Evolutionary conservation across 2,888 invertebrate species (phyloP).

Genomic region (Pelosia muscerda): DNA sequence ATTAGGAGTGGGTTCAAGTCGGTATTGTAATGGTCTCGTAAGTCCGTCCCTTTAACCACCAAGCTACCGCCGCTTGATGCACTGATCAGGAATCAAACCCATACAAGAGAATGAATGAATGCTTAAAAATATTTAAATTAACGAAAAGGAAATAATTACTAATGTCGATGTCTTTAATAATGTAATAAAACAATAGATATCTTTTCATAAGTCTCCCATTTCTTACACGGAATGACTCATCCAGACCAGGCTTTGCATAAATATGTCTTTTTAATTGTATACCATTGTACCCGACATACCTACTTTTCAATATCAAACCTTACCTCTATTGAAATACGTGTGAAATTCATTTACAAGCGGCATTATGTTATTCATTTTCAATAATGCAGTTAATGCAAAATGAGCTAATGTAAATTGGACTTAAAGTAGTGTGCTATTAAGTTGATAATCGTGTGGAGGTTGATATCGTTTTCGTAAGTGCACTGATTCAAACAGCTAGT

Average conservation of each 20-base stretch:
- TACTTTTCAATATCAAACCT: constrained; percentile 48
- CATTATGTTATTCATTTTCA: constrained; percentile 20
- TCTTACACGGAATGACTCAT: constrained; percentile 78
- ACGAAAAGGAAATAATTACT: constrained; percentile 59
- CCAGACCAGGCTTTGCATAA: constrained; percentile 62
- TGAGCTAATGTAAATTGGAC: constrained; percentile 26
- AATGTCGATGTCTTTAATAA: constrained; percentile 41
- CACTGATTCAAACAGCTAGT: constrained; percentile 76
- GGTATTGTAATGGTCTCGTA: no score
- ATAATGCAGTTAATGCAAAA: constrained; percentile 37
- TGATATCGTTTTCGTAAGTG: constrained; percentile 45
- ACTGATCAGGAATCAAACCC: constrained; percentile 15
- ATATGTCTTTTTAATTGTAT: constrained; percentile 67
- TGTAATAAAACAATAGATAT: constrained; percentile 68
- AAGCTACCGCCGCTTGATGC: no score
- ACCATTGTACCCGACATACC: constrained; percentile 50
- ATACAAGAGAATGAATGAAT: constrained; percentile 45
- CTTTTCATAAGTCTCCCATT: constrained; percentile 65
- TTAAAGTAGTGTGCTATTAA: constrained; percentile 19
- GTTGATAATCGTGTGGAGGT: constrained; percentile 36
- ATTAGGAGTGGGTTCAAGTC: no score
- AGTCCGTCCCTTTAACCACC: no score
- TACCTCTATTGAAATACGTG: constrained; percentile 26
- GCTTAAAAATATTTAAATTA: constrained; percentile 59
- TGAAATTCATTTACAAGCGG: constrained; percentile 22